A percentile compares a stretch with the other conserved stretches of the same genome.
These are phyloP conservation scores for Hemicordylus capensis DNA, from an alignment of 2,113 vertebrate species.

Conservation along the genomic window DNA sequence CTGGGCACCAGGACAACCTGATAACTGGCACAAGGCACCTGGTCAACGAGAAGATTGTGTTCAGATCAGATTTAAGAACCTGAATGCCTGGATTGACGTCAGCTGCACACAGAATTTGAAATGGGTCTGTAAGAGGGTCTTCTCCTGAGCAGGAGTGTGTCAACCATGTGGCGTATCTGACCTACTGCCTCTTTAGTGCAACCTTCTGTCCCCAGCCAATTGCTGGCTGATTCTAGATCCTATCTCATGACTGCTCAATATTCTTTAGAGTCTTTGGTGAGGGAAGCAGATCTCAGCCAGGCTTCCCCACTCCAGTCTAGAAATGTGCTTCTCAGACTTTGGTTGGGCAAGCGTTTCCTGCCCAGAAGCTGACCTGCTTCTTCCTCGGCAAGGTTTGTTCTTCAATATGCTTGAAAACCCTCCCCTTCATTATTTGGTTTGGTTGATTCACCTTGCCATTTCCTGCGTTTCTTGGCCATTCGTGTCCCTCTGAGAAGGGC, in stretches of 20 bases:
- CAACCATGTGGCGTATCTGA: no score
- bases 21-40: background rate
- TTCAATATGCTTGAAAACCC: background rate
- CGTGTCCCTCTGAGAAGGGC: no score
- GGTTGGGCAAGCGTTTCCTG: no score
- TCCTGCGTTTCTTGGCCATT: no score
- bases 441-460: background rate
- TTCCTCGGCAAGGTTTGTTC: background rate
- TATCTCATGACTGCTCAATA: no score
- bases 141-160: background rate
- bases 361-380: background rate
- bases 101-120: background rate
- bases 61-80: rapidly evolving
- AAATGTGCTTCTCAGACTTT: no score
- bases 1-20: background rate
- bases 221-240: no score
- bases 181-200: no score
- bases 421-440: background rate
- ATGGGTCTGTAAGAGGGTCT: conserved; percentile 6
- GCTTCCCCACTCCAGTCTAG: no score
- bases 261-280: background rate
- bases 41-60: conserved; percentile 14
- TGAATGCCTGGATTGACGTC: background rate
- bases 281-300: no score
- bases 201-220: no score